phyloP scores from a whole-genome alignment of 2,888 invertebrate genomes.

The Meghimatium bilineatum region DNA sequence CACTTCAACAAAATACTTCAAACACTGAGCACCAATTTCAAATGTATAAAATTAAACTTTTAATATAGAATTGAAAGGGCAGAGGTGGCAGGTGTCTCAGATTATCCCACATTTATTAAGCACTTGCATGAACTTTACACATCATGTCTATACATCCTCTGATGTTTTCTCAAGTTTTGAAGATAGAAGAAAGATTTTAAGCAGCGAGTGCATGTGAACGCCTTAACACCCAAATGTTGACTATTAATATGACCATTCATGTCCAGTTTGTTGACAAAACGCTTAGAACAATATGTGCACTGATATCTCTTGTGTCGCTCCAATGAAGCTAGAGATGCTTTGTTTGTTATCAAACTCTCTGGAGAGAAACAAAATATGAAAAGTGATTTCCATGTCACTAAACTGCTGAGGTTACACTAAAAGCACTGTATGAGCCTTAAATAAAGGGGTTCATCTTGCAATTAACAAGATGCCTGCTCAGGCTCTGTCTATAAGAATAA shows the following conservation, averaged over 20 bases:
- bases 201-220: slow-evolving; percentile 46
- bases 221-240: slow-evolving; percentile 34
- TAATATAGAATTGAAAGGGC: too few species aligned
- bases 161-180: slow-evolving; percentile 49
- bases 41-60: too few species aligned
- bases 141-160: slow-evolving; percentile 34
- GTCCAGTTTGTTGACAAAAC: slow-evolving; percentile 45
- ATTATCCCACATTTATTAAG: neutral
- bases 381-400: slow-evolving; percentile 16
- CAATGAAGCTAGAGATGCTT: slow-evolving; percentile 8
- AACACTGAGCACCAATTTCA: too few species aligned
- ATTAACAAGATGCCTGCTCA: slow-evolving; percentile 46
- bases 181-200: slow-evolving; percentile 46
- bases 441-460: slow-evolving; percentile 38
- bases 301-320: slow-evolving; percentile 41
- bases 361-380: slow-evolving; percentile 29
- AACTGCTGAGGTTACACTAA: slow-evolving; percentile 4
- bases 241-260: slow-evolving; percentile 44
- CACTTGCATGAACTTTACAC: neutral
- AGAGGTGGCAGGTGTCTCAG: too few species aligned
- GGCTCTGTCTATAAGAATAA: slow-evolving; percentile 50
- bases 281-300: slow-evolving; percentile 40
- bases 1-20: too few species aligned
- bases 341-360: slow-evolving; percentile 16
- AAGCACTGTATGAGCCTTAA: neutral